Conservation (phyloP, 1,140 invertebrate species). For the Listronotus bonariensis region DNA sequence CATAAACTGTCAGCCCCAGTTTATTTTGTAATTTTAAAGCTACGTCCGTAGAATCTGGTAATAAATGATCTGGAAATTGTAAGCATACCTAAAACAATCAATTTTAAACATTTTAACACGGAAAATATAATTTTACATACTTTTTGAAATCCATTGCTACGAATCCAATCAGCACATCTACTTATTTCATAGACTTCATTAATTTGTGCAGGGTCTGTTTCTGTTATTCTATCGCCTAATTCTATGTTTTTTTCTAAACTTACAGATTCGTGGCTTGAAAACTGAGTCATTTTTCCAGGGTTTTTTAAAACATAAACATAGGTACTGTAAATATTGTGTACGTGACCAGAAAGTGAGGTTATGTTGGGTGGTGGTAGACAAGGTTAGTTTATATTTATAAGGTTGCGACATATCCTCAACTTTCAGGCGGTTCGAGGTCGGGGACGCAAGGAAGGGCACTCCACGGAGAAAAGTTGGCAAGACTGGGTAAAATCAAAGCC, state of each 20-base stretch:
- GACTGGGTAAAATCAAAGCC: too few relatives aligned
- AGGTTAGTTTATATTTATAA: too few relatives aligned
- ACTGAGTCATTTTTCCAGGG: constrained; percentile 42
- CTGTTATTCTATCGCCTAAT: constrained; percentile 8
- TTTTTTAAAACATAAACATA: constrained; percentile 10
- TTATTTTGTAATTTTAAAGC: constrained; percentile 66
- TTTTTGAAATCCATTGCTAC: constrained; percentile 65
- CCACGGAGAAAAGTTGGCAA: too few relatives aligned
- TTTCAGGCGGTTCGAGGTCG: too few relatives aligned
- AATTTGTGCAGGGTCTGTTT: constrained; percentile 40
- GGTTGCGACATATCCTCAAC: too few relatives aligned
- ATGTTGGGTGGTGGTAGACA: too few relatives aligned
- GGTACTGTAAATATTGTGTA: not conserved
- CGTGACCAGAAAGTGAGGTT: constrained; percentile 5
- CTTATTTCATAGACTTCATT: constrained; percentile 48
- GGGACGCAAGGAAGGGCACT: too few relatives aligned
- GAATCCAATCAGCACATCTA: constrained; percentile 70
- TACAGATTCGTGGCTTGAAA: constrained; percentile 48
- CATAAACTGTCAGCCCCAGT: constrained; percentile 69
- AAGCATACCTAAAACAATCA: constrained; percentile 73
- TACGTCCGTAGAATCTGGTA: constrained; percentile 72
- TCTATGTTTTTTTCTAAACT: constrained; percentile 50
- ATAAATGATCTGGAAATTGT: constrained; percentile 87
- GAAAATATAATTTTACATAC: constrained; percentile 57
- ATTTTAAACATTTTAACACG: not conserved